phyloP scores from a whole-genome alignment of 1,140 invertebrate species.

The Phthorimaea operculella region DNA sequence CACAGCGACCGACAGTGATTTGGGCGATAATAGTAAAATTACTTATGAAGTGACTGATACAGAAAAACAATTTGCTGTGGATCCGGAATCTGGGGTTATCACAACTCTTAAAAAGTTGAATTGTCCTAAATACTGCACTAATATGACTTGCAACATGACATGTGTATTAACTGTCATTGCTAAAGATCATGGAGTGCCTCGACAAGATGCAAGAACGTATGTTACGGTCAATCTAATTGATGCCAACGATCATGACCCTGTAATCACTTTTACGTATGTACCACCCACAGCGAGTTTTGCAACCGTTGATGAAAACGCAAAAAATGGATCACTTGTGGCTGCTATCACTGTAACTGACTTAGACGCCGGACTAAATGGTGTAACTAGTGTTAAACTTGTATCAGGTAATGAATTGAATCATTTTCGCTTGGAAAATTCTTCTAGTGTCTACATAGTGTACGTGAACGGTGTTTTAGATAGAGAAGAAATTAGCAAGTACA shows the following conservation, averaged over 20 bases:
- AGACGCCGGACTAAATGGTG: conserved; percentile 91
- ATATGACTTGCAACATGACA: conserved; percentile 81
- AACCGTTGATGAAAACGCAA: conserved; percentile 93
- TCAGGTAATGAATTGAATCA: conserved; percentile 92
- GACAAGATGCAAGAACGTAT: conserved; percentile 93
- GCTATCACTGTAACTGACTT: conserved; percentile 92
- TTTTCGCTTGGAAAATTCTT: conserved; percentile 86
- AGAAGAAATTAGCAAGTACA: conserved; percentile 92
- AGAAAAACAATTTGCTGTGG: conserved; percentile 88
- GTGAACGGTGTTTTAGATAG: conserved; percentile 92
- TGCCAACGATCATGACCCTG: conserved; percentile 94
- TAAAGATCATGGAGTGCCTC: conserved; percentile 88
- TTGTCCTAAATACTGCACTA: conserved; percentile 75
- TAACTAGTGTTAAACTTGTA: conserved; percentile 84
- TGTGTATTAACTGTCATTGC: conserved; percentile 96
- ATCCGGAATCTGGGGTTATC: conserved; percentile 88
- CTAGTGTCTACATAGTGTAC: conserved; percentile 88
- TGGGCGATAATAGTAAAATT: conserved; percentile 91
- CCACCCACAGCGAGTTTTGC: conserved; percentile 84
- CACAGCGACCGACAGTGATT: conserved; percentile 91
- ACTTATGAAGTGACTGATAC: conserved; percentile 89
- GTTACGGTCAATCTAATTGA: conserved; percentile 94
- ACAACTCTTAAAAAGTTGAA: conserved; percentile 82
- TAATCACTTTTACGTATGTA: conserved; percentile 91
- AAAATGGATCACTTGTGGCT: conserved; percentile 89